Evolutionary conservation across 2,888 invertebrate species (phyloP).

Genomic region (Tigriopus californicus): DNA sequence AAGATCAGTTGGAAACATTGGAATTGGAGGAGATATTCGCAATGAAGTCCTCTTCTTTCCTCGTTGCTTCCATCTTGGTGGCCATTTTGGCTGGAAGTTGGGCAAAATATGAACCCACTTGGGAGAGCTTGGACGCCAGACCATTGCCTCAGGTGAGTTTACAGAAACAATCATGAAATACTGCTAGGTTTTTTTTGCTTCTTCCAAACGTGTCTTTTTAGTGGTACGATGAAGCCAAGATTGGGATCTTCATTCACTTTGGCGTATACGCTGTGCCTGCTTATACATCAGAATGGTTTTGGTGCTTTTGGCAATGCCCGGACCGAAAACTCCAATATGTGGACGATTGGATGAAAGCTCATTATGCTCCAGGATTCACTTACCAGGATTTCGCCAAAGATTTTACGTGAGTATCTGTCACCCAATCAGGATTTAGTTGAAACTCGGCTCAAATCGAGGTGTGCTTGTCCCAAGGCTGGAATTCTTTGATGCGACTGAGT

Average conservation of each 20-base stretch:
- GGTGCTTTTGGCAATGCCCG: constrained; percentile 50
- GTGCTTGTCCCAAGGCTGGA: too few species aligned
- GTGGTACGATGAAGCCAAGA: constrained; percentile 78
- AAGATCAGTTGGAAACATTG: too few species aligned
- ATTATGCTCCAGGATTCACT: constrained; percentile 8
- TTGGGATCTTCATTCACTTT: constrained; percentile 86
- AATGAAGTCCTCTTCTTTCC: too few species aligned
- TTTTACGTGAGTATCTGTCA: constrained; percentile 65
- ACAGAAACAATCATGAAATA: too few species aligned
- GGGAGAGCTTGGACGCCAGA: constrained; percentile 63
- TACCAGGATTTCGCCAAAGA: constrained; percentile 32
- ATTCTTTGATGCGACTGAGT: constrained; percentile 13
- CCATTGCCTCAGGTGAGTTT: constrained; percentile 40
- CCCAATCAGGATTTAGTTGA: too few species aligned
- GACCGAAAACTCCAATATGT: constrained; percentile 16
- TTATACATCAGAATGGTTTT: constrained; percentile 78
- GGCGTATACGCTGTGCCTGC: constrained; percentile 75
- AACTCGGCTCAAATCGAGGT: too few species aligned
- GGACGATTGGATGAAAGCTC: neutral
- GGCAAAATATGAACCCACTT: constrained; percentile 43
- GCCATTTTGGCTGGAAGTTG: neutral
- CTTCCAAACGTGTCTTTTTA: constrained; percentile 14
- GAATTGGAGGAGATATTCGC: too few species aligned
- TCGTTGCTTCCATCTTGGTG: neutral
- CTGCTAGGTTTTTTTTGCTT: neutral